Percentiles rank a stretch among this genome's conserved stretches.
These are phyloP conservation scores for Phalanger gymnotis DNA, from an alignment of 2,797 vertebrate genomes.

Conservation along the genomic window DNA sequence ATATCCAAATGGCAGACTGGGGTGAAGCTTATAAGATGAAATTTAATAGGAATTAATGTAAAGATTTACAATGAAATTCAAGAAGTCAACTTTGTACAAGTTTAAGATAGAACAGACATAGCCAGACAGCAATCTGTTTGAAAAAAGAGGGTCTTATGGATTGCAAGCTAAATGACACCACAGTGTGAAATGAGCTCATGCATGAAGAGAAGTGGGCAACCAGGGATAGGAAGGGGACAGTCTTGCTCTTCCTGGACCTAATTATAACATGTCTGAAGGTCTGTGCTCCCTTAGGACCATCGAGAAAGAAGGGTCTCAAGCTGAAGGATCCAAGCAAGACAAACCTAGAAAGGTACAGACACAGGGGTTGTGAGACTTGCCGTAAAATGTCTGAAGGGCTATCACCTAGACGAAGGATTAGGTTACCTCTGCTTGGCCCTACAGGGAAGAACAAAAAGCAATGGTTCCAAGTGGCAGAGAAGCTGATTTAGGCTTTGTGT, in stretches of 20 bases:
- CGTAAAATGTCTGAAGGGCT: neutral
- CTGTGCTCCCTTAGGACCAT: neutral
- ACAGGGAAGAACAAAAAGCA: neutral
- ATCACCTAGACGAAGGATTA: neutral
- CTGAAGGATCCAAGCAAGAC: neutral
- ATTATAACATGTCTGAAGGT: neutral
- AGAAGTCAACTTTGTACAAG: neutral
- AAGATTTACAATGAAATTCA: neutral
- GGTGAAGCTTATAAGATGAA: neutral
- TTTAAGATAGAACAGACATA: neutral
- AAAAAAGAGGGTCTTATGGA: neutral
- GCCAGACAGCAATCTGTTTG: neutral
- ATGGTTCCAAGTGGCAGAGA: neutral
- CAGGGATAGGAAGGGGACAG: neutral
- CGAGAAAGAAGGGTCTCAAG: neutral
- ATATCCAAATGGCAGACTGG: neutral
- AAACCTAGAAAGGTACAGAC: neutral
- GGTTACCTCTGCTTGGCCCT: neutral
- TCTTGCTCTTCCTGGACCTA: neutral
- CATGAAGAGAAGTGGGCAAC: neutral
- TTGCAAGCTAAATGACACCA: neutral
- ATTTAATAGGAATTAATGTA: neutral
- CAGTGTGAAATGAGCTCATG: neutral
- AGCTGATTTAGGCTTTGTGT: neutral
- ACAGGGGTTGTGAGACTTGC: neutral